phyloP scores from a whole-genome alignment of 1,140 invertebrate genomes.

The Homarus americanus region DNA sequence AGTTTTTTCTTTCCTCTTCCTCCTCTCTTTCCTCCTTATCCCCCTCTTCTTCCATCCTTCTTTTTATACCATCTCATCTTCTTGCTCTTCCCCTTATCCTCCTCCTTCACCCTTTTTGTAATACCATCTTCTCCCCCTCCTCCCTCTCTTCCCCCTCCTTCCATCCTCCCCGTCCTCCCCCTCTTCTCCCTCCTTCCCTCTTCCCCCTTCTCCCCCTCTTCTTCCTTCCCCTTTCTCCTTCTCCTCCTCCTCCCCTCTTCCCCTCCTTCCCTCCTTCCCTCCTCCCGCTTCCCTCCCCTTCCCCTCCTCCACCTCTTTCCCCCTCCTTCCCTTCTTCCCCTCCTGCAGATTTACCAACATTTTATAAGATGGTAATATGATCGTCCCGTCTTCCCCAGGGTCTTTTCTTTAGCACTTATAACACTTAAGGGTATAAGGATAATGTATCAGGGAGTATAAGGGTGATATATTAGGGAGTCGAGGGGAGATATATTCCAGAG shows the following conservation, averaged over 20 bases:
- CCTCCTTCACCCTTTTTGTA: conserved; percentile 19
- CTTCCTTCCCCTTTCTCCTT: neutral
- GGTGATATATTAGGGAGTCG: no score
- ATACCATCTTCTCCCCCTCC: neutral
- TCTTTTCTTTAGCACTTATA: no score
- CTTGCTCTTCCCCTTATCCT: neutral
- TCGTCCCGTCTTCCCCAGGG: no score
- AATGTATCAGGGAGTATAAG: no score
- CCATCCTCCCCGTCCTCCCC: conserved; percentile 9
- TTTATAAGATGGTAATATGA: no score
- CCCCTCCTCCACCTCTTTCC: neutral
- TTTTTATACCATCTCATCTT: neutral
- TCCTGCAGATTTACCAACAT: neutral
- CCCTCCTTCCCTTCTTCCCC: neutral
- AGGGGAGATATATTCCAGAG: no score
- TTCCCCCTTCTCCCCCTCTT: neutral
- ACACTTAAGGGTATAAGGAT: no score
- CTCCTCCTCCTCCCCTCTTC: neutral
- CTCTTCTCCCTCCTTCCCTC: conserved; percentile 1
- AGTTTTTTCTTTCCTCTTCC: neutral
- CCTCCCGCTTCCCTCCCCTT: neutral
- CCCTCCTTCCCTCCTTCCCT: neutral
- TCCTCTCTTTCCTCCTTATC: no score
- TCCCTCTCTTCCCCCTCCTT: conserved; percentile 10
- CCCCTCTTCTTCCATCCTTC: neutral